Conservation (phyloP, 2,888 invertebrate species). For the Drosophila mercatorum region DNA sequence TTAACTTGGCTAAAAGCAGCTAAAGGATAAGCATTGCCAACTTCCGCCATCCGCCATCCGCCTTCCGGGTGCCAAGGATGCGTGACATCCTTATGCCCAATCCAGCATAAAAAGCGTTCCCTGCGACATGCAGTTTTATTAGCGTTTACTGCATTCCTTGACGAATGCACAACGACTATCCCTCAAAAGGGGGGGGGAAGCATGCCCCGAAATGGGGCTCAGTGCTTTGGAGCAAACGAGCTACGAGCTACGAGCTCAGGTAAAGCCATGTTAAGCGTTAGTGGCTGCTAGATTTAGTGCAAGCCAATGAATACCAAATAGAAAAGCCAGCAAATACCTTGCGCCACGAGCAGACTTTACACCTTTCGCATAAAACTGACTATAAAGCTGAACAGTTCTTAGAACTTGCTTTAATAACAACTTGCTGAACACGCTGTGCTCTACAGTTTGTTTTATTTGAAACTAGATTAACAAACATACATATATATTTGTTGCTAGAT, state of each 20-base stretch:
- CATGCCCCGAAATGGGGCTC: constrained; percentile 8
- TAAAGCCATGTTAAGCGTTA: constrained; percentile 40
- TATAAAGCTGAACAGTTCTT: constrained; percentile 1
- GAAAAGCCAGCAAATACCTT: constrained; percentile 28
- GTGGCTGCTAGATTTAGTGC: constrained; percentile 38
- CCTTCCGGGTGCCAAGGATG: constrained; percentile 44
- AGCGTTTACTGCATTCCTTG: constrained; percentile 75
- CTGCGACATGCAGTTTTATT: constrained; percentile 81
- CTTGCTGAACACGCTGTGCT: background rate
- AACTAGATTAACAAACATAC: background rate
- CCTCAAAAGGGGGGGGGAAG: no score
- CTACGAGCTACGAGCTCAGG: constrained; percentile 5
- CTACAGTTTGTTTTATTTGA: background rate
- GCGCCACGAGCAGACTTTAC: constrained; percentile 3
- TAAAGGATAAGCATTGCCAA: constrained; percentile 54
- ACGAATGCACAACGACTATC: constrained; percentile 58
- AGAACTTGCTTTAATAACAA: background rate
- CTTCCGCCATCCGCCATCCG: constrained; percentile 57
- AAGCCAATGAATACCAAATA: constrained; percentile 66
- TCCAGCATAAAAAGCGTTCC: constrained; percentile 66
- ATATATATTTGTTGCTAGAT: background rate
- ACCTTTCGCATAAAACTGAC: constrained; percentile 1
- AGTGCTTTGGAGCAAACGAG: constrained; percentile 20
- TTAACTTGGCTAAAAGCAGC: constrained; percentile 68
- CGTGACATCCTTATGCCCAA: constrained; percentile 24